These are phyloP conservation scores for Pampusana beccarii DNA, from an alignment of 2,113 vertebrate genomes.

Conservation along the genomic window DNA sequence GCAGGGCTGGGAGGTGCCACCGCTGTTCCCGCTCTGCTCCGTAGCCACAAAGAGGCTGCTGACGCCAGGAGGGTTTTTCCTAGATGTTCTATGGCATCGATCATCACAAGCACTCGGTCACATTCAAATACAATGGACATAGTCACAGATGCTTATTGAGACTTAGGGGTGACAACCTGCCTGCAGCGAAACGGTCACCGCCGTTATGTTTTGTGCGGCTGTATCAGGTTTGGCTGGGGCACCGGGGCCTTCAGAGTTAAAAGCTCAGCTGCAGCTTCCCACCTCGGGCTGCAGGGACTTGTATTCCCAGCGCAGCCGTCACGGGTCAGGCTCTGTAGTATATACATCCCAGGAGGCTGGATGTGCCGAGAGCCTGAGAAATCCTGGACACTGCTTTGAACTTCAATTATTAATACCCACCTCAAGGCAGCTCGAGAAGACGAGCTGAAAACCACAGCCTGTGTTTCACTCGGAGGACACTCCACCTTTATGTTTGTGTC, in stretches of 20 bases:
- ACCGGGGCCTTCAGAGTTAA: neutral
- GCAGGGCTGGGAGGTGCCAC: neutral
- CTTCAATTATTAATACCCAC: slow-evolving; percentile 26
- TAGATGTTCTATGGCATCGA: neutral
- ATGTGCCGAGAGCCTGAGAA: neutral
- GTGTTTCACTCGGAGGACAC: neutral
- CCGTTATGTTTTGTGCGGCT: accelerated
- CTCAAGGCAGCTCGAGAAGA: slow-evolving; percentile 2
- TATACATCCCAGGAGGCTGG: neutral
- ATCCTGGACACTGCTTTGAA: slow-evolving; percentile 29
- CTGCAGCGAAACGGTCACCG: neutral
- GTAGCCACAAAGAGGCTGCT: accelerated
- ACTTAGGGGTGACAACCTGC: neutral
- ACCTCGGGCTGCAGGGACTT: neutral
- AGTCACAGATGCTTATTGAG: neutral
- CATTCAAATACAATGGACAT: accelerated
- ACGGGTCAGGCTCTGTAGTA: neutral
- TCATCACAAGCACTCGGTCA: neutral
- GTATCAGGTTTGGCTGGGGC: neutral
- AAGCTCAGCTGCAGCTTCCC: neutral
- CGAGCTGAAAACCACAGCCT: neutral
- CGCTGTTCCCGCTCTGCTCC: neutral
- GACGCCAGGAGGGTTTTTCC: neutral
- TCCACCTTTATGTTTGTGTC: slow-evolving; percentile 3
- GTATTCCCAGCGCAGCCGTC: neutral